phyloP scores from a whole-genome alignment of 2,888 invertebrate genomes.

The Cheilosia vulpina region DNA sequence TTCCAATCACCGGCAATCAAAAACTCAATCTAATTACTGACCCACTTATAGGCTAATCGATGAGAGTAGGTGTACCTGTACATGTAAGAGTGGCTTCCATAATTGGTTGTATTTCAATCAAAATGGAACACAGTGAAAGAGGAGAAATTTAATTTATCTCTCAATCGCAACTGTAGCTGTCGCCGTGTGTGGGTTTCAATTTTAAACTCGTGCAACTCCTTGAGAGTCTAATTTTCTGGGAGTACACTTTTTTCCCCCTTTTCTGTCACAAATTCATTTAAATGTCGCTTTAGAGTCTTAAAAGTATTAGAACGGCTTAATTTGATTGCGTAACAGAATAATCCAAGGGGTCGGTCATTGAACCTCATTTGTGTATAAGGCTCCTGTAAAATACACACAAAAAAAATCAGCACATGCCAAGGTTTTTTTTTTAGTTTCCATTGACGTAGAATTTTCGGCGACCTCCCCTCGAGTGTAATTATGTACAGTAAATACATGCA shows the following conservation, averaged over 20 bases:
- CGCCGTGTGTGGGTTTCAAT: conserved; percentile 17
- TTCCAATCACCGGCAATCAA: conserved; percentile 39
- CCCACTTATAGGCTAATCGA: conserved; percentile 42
- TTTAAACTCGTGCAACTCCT: conserved; percentile 39
- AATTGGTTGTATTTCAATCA: not conserved
- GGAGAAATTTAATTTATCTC: conserved; percentile 14
- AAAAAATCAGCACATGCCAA: conserved; percentile 8
- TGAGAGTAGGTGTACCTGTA: conserved; percentile 10
- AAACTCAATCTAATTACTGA: conserved; percentile 53
- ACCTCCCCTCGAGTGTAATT: conserved; percentile 42
- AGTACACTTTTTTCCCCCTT: not conserved
- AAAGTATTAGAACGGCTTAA: conserved; percentile 11
- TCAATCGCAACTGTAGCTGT: not conserved
- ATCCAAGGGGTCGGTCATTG: conserved; percentile 38
- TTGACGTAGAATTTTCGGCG: conserved; percentile 37
- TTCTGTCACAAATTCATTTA: not conserved
- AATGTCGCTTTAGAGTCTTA: not conserved
- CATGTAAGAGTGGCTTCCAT: conserved; percentile 10
- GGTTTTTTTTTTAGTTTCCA: not conserved
- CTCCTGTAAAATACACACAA: conserved; percentile 17
- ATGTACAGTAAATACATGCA: conserved; percentile 53
- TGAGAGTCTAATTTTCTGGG: conserved; percentile 1
- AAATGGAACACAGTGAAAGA: conserved; percentile 25
- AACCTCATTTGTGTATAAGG: conserved; percentile 33
- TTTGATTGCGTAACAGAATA: conserved; percentile 35